Percentiles rank a stretch among this genome's conserved stretches.
phyloP scores from a whole-genome alignment of 2,113 vertebrate species.

The Chaetops frenatus region DNA sequence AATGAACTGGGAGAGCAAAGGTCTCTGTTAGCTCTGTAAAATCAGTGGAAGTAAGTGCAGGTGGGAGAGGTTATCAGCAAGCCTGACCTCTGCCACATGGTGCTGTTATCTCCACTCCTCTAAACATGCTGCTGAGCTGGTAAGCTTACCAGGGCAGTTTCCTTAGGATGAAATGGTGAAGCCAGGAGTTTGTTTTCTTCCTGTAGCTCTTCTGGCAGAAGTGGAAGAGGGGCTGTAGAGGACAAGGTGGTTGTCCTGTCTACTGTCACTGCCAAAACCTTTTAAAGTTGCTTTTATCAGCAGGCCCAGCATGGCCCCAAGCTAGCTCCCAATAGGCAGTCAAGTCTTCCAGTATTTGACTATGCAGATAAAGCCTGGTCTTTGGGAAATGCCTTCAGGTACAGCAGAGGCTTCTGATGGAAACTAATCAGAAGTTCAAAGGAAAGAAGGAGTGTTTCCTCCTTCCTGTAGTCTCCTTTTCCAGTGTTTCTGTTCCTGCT shows the following conservation, averaged over 20 bases:
- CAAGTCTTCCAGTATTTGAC: background rate
- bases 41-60: background rate
- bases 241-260: background rate
- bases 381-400: background rate
- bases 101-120: background rate
- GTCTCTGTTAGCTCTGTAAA: background rate
- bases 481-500: background rate
- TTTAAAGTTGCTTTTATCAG: background rate
- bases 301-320: background rate
- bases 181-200: background rate
- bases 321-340: background rate
- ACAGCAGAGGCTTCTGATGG: background rate
- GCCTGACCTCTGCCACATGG: rapidly evolving
- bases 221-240: background rate
- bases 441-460: background rate
- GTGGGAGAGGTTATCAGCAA: background rate
- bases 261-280: rapidly evolving
- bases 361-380: background rate
- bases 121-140: rapidly evolving
- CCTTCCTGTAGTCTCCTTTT: background rate
- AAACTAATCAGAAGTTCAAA: background rate
- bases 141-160: background rate
- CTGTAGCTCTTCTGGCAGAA: background rate
- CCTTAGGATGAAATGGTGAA: background rate
- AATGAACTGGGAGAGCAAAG: background rate